Evolutionary conservation across 2,797 vertebrate genomes (phyloP).

Genomic region (Lemur catta): DNA sequence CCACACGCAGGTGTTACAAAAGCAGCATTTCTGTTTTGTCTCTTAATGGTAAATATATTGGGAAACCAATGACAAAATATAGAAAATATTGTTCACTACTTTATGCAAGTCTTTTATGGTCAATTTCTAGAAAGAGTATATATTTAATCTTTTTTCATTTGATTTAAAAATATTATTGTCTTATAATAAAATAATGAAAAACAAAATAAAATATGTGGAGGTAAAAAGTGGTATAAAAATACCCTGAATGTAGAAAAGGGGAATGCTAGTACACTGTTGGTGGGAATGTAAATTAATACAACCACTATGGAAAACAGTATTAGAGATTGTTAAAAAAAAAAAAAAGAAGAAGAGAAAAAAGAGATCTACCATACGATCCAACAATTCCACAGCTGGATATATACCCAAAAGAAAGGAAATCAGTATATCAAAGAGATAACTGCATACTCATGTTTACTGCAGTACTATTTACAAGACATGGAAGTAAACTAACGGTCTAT

Average conservation of each 20-base stretch:
- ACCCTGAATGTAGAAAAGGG: background rate
- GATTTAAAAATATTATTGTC: background rate
- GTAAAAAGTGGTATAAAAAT: background rate
- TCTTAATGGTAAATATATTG: background rate
- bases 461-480: background rate
- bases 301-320: background rate
- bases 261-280: background rate
- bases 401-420: background rate
- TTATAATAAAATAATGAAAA: background rate
- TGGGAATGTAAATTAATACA: background rate
- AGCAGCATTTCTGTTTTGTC: background rate
- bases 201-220: background rate
- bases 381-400: background rate
- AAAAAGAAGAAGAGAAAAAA: background rate
- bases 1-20: background rate
- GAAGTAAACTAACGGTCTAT: background rate
- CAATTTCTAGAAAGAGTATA: background rate
- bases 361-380: background rate
- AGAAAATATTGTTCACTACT: background rate
- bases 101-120: background rate
- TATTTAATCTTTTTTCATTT: background rate
- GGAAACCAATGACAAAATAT: background rate
- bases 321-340: background rate
- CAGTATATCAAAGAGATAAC: background rate
- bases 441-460: background rate